Percentiles rank a stretch among this genome's conserved stretches.
Evolutionary conservation across 1,140 invertebrate genomes (phyloP).

Genomic region (Hermetia illucens): DNA sequence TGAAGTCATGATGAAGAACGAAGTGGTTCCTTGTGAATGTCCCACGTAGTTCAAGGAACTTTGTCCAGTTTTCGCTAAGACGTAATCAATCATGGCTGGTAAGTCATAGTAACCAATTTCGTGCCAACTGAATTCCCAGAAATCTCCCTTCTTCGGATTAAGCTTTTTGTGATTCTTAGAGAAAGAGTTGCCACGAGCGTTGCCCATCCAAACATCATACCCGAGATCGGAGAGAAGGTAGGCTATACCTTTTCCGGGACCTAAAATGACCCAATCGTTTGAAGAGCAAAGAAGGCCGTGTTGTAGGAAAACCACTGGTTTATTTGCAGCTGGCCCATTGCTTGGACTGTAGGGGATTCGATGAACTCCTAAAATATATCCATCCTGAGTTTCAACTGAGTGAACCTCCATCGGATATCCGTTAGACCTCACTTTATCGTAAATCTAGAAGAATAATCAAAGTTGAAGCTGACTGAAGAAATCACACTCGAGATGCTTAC

Average conservation of each 20-base stretch:
- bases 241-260: too few relatives aligned
- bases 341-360: constrained; percentile 20
- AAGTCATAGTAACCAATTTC: constrained; percentile 51
- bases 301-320: constrained; percentile 36
- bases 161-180: constrained; percentile 38
- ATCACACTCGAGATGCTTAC: too few relatives aligned
- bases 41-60: constrained; percentile 39
- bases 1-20: constrained; percentile 39
- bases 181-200: constrained; percentile 49
- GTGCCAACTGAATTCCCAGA: constrained; percentile 38
- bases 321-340: neutral
- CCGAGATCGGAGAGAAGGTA: constrained; percentile 32
- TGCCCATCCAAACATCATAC: constrained; percentile 67
- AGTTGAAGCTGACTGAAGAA: too few relatives aligned
- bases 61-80: constrained; percentile 35
- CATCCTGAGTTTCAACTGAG: constrained; percentile 28
- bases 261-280: constrained; percentile 30
- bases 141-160: constrained; percentile 24
- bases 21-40: constrained; percentile 51
- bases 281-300: constrained; percentile 39
- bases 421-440: too few relatives aligned
- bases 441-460: too few relatives aligned
- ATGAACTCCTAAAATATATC: constrained; percentile 31
- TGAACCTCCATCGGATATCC: constrained; percentile 37
- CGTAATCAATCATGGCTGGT: constrained; percentile 45